Evolutionary conservation across 2,113 vertebrate genomes (phyloP), one percentile per base, ranked within the genome.

Genomic region (Athene cunicularia): DNA sequence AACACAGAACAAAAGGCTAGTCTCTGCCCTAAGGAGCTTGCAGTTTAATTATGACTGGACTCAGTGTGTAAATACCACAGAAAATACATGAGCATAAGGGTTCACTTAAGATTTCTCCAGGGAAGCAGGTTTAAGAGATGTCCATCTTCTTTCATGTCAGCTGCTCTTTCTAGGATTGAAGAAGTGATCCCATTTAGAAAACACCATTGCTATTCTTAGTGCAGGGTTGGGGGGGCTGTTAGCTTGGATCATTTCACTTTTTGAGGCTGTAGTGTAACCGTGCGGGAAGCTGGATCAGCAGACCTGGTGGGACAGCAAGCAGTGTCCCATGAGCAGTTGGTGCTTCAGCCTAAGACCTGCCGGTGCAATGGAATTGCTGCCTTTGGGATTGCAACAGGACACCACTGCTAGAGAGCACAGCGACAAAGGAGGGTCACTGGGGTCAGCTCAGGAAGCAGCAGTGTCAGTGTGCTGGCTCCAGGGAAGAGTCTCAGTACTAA

Each of bases 1-100:
- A 94, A 85, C 90, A 76, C 56, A 45, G 76, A 96, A 94, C 56
- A 87, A 95, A 97, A 94, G 47, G 73, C 87, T 80, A 85, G 87
- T 72, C 75, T 91, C 87, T 96, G 85, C 88, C 96, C 93, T 96
- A 67, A 94, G 93, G 93, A 96, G 43, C 82, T 68, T 90, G 63
- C 50, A 92, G 86, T 90, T 92, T 92, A 95, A 95, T 95, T 96
- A 96, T 91, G 85, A 88, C 53, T 83, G 45, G 32, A 90, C 58
- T 93, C 74, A 86, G 71, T 16, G 4, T 58, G 73, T 85, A 93
- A 96, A 96, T 80, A 96, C 79, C 59, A 90, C 24, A 76, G 62
- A 96, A 93, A 94, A 95, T 86, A 92, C 94, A 88, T 86, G 53
- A 94, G 80, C 76, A 41, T 88, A 88, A 92, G 83, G 59, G 63